Evolutionary conservation across 2,797 vertebrate species (phyloP).

Genomic region (Centropyge bicolor): DNA sequence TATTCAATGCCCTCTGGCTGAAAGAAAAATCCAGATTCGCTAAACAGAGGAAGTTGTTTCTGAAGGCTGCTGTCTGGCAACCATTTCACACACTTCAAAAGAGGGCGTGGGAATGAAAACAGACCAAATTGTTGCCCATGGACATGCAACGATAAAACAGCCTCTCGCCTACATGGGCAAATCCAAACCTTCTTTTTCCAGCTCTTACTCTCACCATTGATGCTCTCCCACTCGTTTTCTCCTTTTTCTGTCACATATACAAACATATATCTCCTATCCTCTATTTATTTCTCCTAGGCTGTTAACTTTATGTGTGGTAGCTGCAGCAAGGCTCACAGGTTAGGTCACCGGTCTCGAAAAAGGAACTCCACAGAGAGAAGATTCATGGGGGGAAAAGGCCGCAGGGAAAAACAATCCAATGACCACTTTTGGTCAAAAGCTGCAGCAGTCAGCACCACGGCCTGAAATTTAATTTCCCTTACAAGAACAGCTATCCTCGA

Average conservation of each 20-base stretch:
- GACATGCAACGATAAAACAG: constrained; percentile 64
- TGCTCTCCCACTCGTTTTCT: constrained; percentile 51
- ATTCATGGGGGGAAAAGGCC: constrained; percentile 21
- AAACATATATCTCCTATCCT: constrained; percentile 10
- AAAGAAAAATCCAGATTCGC: constrained; percentile 34
- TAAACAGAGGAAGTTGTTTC: constrained; percentile 50
- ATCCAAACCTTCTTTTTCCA: constrained; percentile 51
- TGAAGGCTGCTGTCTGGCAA: constrained; percentile 66
- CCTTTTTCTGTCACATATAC: constrained; percentile 18
- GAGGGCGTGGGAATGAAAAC: constrained; percentile 62
- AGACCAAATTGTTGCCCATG: constrained; percentile 62
- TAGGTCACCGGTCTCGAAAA: constrained; percentile 48
- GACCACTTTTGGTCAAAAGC: constrained; percentile 79
- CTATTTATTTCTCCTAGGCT: constrained; percentile 45
- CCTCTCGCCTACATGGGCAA: constrained; percentile 53
- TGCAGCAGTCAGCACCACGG: constrained; percentile 57
- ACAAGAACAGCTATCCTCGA: constrained; percentile 64
- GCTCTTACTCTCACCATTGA: constrained; percentile 38
- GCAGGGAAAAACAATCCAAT: constrained; percentile 66
- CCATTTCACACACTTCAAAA: constrained; percentile 69
- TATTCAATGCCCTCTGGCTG: constrained; percentile 69
- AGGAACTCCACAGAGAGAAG: constrained; percentile 43
- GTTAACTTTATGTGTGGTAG: constrained; percentile 28
- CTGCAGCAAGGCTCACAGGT: constrained; percentile 44
- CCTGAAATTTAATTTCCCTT: constrained; percentile 70